Conservation (phyloP, 2,113 vertebrate species). For the Caranx ignobilis region DNA sequence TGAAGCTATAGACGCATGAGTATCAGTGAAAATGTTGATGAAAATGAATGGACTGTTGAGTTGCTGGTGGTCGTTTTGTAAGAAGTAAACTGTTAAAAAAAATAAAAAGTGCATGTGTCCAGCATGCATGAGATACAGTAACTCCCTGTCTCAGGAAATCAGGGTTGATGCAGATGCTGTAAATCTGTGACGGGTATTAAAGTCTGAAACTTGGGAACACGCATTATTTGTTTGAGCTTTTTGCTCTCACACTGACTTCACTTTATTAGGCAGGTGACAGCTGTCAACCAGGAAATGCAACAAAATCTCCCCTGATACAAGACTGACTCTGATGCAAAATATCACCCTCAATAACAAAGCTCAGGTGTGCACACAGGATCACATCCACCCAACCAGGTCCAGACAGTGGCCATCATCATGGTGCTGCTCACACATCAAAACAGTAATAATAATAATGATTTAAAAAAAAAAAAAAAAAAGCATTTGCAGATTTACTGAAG, state of each 20-base stretch:
- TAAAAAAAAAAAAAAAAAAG: background rate
- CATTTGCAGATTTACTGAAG: background rate
- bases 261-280: constrained; percentile 31
- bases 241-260: constrained; percentile 31
- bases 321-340: constrained; percentile 5
- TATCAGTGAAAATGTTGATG: background rate
- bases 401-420: background rate
- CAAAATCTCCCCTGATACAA: background rate
- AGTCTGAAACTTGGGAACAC: constrained; percentile 36
- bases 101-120: constrained; percentile 4
- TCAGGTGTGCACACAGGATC: background rate
- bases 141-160: constrained; percentile 21
- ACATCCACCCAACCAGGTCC: background rate
- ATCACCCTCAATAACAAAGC: background rate
- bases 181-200: constrained; percentile 27
- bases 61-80: background rate
- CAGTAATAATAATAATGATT: too few relatives aligned
- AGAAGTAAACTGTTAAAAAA: constrained; percentile 5
- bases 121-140: background rate
- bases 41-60: background rate
- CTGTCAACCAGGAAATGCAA: constrained; percentile 29
- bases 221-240: constrained; percentile 27
- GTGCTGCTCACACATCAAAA: background rate
- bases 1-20: background rate
- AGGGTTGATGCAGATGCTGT: constrained; percentile 3